These are phyloP conservation scores for Mormyrus proboscirostris DNA, from an alignment of 2,797 vertebrate species.

Conservation along the genomic window DNA sequence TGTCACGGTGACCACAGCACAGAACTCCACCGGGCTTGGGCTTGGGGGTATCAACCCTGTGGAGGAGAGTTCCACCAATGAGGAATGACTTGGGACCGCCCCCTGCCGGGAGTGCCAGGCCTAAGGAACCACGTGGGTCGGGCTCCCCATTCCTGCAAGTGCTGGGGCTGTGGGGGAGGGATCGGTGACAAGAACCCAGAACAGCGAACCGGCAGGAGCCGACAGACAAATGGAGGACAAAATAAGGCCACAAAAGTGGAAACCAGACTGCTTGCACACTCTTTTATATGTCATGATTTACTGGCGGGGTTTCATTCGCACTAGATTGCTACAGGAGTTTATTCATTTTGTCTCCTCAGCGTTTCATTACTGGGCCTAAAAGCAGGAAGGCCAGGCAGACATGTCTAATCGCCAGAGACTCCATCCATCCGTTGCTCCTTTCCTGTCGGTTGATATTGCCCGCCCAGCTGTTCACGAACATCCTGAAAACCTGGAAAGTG, in stretches of 20 bases:
- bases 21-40: slow-evolving; percentile 82
- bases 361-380: slow-evolving; percentile 19
- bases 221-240: slow-evolving; percentile 56
- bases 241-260: slow-evolving; percentile 55
- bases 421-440: slow-evolving; percentile 65
- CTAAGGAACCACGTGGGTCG: slow-evolving; percentile 47
- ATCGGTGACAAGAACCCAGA: slow-evolving; percentile 31
- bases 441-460: slow-evolving; percentile 66
- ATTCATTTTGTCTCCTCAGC: slow-evolving; percentile 42
- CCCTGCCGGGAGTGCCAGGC: slow-evolving; percentile 50
- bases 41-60: slow-evolving; percentile 75
- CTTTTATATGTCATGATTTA: slow-evolving; percentile 99
- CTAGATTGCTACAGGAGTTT: slow-evolving; percentile 87
- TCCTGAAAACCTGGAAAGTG: slow-evolving; percentile 50
- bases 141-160: slow-evolving; percentile 45
- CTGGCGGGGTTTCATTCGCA: slow-evolving; percentile 87
- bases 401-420: slow-evolving; percentile 34
- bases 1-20: slow-evolving; percentile 87
- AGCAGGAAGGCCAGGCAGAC: slow-evolving; percentile 26
- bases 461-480: slow-evolving; percentile 54
- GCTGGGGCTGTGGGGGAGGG: slow-evolving; percentile 39
- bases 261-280: slow-evolving; percentile 86
- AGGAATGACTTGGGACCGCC: slow-evolving; percentile 70
- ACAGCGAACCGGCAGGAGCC: slow-evolving; percentile 43
- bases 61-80: slow-evolving; percentile 82